phyloP scores from a whole-genome alignment of 2,888 invertebrate species.

The Carabus problematicus region DNA sequence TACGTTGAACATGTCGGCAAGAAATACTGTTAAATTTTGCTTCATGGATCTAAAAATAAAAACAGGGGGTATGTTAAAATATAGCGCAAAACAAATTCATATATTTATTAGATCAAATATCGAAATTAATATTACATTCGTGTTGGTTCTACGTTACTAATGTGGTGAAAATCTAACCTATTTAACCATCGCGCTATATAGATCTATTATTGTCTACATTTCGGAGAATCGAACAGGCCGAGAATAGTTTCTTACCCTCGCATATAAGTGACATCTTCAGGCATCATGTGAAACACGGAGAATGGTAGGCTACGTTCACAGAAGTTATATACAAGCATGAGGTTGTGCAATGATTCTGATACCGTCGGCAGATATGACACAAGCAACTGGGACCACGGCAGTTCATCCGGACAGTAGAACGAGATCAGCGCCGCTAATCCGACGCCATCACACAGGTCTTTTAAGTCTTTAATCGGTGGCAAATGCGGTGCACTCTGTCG shows the following conservation, averaged over 20 bases:
- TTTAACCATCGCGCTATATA: too few relatives aligned
- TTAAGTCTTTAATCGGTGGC: slow-evolving; percentile 78
- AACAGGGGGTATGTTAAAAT: too few relatives aligned
- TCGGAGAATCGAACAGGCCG: not conserved
- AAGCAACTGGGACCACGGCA: slow-evolving; percentile 74
- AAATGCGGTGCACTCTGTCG: slow-evolving; percentile 65
- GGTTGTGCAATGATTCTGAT: slow-evolving; percentile 90
- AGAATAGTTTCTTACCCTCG: slow-evolving; percentile 69
- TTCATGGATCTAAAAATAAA: slow-evolving; percentile 81
- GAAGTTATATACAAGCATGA: slow-evolving; percentile 87
- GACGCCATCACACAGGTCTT: slow-evolving; percentile 91
- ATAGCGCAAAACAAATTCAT: too few relatives aligned
- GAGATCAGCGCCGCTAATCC: slow-evolving; percentile 86
- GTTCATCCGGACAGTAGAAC: slow-evolving; percentile 86
- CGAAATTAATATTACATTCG: too few relatives aligned
- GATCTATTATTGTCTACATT: not conserved
- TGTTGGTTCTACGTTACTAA: too few relatives aligned
- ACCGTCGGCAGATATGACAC: slow-evolving; percentile 74
- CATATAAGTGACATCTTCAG: slow-evolving; percentile 95
- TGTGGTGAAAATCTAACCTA: too few relatives aligned
- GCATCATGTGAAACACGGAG: slow-evolving; percentile 90
- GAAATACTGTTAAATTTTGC: slow-evolving; percentile 87
- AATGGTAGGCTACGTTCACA: slow-evolving; percentile 84
- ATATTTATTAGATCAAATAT: too few relatives aligned
- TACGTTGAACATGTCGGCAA: slow-evolving; percentile 93